Evolutionary conservation across 2,888 invertebrate species (phyloP).

Genomic region (Drosophila mayaguana): DNA sequence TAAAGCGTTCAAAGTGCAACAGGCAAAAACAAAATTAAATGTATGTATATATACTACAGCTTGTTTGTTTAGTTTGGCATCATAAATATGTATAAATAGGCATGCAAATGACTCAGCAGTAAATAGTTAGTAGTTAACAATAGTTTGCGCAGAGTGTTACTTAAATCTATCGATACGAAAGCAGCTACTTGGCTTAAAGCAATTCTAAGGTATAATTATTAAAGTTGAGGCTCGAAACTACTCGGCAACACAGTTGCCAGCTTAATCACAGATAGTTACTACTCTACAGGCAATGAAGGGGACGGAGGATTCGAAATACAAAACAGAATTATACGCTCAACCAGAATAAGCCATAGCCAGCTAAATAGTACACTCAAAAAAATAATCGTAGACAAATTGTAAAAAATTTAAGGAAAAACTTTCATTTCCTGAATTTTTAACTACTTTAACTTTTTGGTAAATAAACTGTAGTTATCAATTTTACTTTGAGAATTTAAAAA

Average conservation of each 20-base stretch:
- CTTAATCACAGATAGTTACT: constrained; percentile 28
- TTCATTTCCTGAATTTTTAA: no score
- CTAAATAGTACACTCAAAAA: constrained; percentile 24
- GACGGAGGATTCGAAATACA: constrained; percentile 10
- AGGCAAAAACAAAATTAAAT: constrained; percentile 27
- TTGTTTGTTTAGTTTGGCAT: constrained; percentile 40
- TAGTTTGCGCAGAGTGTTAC: constrained; percentile 17
- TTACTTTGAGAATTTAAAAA: no score
- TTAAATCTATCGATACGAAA: constrained; percentile 15
- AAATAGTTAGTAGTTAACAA: constrained; percentile 18
- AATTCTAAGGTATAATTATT: constrained; percentile 2
- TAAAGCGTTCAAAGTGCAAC: constrained; percentile 39
- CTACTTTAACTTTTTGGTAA: no score
- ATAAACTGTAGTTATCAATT: no score
- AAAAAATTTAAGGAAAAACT: neutral
- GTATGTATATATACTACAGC: constrained; percentile 24
- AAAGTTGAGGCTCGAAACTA: constrained; percentile 20
- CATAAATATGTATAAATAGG: constrained; percentile 1
- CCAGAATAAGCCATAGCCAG: constrained; percentile 11
- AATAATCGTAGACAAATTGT: neutral
- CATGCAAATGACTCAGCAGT: constrained; percentile 22
- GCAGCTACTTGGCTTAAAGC: constrained; percentile 12
- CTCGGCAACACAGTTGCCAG: constrained; percentile 17
- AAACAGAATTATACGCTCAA: constrained; percentile 20
- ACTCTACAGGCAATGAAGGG: constrained; percentile 10